These are phyloP conservation scores for Novumbra hubbsi DNA, from an alignment of 2,797 vertebrate species.

Conservation along the genomic window DNA sequence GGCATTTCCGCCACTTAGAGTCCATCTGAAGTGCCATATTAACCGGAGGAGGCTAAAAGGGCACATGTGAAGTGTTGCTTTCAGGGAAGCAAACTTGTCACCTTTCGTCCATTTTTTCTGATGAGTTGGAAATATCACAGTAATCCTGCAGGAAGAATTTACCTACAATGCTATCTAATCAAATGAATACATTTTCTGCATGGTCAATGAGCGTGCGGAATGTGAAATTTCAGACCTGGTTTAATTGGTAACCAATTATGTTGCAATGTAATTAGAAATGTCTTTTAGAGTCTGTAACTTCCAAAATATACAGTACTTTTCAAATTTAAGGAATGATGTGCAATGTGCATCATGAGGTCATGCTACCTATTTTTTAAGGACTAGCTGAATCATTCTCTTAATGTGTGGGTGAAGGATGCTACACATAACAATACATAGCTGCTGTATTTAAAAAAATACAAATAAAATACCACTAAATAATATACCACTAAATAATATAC, in stretches of 20 bases:
- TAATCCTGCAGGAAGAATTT: neutral
- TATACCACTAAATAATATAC: too few species aligned
- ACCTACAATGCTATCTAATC: neutral
- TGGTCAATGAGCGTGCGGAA: neutral
- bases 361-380: neutral
- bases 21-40: neutral
- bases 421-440: too few species aligned
- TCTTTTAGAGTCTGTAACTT: neutral
- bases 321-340: neutral
- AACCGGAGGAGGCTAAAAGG: neutral
- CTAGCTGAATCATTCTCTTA: neutral
- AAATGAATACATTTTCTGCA: too few species aligned
- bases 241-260: neutral
- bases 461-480: too few species aligned
- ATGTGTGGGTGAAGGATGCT: neutral
- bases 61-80: neutral
- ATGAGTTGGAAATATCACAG: neutral
- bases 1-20: neutral
- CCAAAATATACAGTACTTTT: neutral
- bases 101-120: neutral
- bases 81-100: neutral
- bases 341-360: neutral
- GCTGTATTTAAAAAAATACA: too few species aligned
- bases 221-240: neutral
- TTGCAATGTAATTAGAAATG: neutral